Base-by-base conservation (phyloP, 2,888 invertebrate genomes). In the Scotopteryx bipunctaria region DNA sequence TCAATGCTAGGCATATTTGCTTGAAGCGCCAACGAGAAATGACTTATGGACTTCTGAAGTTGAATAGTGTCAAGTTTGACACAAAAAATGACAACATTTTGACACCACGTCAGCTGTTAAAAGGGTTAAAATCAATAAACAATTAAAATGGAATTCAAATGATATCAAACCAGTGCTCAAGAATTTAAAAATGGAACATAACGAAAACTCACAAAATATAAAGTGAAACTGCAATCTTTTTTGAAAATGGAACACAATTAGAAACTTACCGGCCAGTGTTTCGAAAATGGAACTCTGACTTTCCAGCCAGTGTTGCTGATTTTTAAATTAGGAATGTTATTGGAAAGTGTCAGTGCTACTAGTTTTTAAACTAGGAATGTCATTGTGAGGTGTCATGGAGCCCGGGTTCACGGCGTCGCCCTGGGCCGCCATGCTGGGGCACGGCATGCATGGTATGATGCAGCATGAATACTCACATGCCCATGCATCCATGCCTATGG, bases 321-420 rank as follows among this genome's bases (percentile, higher is more conserved):
- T 43, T 55, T 38, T 8, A 61, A 64, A 57, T 63, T 64, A 57
- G 50, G 61, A 47, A 35, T 43, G 2, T 31, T 3, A 42, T n/a
- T n/a, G n/a, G n/a, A n/a, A n/a, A n/a, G n/a, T n/a, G 35, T 32
- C 29, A 48, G 42, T 48, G 49, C 37, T 35, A 11, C 5, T 23
- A 45, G 11, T 32, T 29, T 42, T 38, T 5, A 16, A 41, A 14
- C 8, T 29, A 40, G 68, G 62, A 62, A 77, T 76, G 73, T 66
- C 58, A 66, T 65, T 59, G 61, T 71, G 61, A 63, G 61, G 61
- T 51, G 54, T 71, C 66, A 93, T 96, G 95, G 96, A 96, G 92
- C 96, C 96, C 86, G 94, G 94, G 61, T 94, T 93, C 76, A 92
- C 94, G 57, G 92, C 94, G 74, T 95, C 95, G 82, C 95, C 95